Evolutionary conservation across 1,140 invertebrate species (phyloP).

Genomic region (Himalopsyche phryganea): DNA sequence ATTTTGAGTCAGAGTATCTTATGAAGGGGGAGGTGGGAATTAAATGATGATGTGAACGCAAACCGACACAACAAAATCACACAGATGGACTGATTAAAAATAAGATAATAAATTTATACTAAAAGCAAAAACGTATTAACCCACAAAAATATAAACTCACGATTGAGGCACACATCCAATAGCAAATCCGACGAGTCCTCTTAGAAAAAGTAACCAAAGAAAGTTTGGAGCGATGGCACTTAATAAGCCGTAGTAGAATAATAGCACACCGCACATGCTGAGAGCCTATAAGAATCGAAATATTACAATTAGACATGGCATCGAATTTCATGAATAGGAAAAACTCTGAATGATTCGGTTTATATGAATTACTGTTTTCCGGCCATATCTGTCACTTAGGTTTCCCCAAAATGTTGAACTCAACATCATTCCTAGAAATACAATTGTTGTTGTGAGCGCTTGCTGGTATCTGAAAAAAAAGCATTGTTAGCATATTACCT

Average conservation of each 20-base stretch:
- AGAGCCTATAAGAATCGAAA: slow-evolving; percentile 63
- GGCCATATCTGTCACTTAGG: slow-evolving; percentile 89
- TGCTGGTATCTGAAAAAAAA: slow-evolving; percentile 63
- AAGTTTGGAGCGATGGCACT: slow-evolving; percentile 90
- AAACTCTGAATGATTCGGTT: slow-evolving; percentile 8
- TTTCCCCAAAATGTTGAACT: slow-evolving; percentile 95
- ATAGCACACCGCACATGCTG: slow-evolving; percentile 79
- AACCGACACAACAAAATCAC: too few relatives aligned
- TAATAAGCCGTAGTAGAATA: slow-evolving; percentile 88
- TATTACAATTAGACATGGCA: slow-evolving; percentile 9
- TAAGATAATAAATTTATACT: too few relatives aligned
- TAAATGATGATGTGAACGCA: too few relatives aligned
- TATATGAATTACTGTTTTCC: slow-evolving; percentile 66
- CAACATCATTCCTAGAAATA: slow-evolving; percentile 95
- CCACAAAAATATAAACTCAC: slow-evolving; percentile 70
- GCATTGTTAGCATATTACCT: too few relatives aligned
- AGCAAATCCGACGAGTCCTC: slow-evolving; percentile 91
- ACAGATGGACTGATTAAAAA: too few relatives aligned
- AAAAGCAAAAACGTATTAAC: too few relatives aligned
- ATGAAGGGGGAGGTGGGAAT: too few relatives aligned
- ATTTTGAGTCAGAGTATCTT: too few relatives aligned
- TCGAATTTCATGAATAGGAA: too few relatives aligned
- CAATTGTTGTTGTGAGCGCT: slow-evolving; percentile 68
- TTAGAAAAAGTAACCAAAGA: slow-evolving; percentile 83
- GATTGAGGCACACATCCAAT: slow-evolving; percentile 96